A percentile compares a stretch with the other conserved stretches of the same genome.
phyloP scores from a whole-genome alignment of 2,888 invertebrate genomes.

The Drosophila ustulata region DNA sequence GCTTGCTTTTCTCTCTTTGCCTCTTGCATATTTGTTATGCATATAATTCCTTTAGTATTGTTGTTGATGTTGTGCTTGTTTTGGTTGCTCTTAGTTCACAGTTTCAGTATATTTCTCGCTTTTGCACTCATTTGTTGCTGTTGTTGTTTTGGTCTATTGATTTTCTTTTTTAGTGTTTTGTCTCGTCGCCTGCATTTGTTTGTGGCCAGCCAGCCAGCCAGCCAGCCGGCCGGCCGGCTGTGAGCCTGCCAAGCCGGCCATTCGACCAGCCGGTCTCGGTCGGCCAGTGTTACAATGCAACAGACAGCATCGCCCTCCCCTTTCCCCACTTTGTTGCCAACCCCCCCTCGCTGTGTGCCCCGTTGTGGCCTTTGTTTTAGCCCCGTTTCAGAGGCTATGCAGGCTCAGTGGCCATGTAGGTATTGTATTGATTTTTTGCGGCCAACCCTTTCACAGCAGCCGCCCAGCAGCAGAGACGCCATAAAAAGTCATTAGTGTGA shows the following conservation, averaged over 20 bases:
- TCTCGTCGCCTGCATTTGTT: constrained; percentile 62
- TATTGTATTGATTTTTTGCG: constrained; percentile 76
- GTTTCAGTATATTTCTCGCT: constrained; percentile 49
- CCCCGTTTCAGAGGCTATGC: constrained; percentile 41
- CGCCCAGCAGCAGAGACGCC: constrained; percentile 44
- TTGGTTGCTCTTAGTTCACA: constrained; percentile 37
- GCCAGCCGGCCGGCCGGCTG: constrained; percentile 15
- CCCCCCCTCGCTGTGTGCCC: neutral
- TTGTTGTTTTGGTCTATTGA: constrained; percentile 69
- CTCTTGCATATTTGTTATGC: constrained; percentile 33
- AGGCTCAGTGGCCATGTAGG: constrained; percentile 50
- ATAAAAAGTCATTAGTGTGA: constrained; percentile 80
- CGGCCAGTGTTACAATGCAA: constrained; percentile 81
- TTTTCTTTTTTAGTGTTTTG: constrained; percentile 64
- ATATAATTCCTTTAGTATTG: constrained; percentile 62
- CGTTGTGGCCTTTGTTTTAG: constrained; percentile 49
- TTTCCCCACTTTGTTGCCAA: neutral
- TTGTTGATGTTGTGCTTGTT: constrained; percentile 42
- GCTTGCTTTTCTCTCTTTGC: neutral
- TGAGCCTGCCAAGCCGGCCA: constrained; percentile 11
- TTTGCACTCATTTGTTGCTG: constrained; percentile 38
- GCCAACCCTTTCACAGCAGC: constrained; percentile 53
- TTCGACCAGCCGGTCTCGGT: constrained; percentile 50
- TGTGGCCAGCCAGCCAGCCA: constrained; percentile 57
- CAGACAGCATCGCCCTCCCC: constrained; percentile 49